These are phyloP conservation scores for Parapristionchus giblindavisi DNA, from an alignment of 2,888 invertebrate species.

Conservation along the genomic window DNA sequence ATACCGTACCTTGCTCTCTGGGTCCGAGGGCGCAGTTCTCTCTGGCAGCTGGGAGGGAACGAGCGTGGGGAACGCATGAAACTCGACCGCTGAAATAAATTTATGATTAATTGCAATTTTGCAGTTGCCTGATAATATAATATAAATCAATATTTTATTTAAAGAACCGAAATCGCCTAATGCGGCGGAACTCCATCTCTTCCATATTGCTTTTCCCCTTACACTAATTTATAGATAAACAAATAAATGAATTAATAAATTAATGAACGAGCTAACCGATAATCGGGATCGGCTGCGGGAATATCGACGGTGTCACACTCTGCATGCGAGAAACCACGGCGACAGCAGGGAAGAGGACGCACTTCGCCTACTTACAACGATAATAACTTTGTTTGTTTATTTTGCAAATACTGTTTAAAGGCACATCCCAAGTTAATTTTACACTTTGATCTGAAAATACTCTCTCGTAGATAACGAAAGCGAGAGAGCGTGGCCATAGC, in stretches of 20 bases:
- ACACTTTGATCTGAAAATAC: no score
- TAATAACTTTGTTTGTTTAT: no score
- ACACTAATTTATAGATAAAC: neutral
- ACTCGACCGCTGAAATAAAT: constrained; percentile 49
- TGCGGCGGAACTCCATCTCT: neutral
- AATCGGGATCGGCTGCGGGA: constrained; percentile 60
- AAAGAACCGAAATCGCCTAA: no score
- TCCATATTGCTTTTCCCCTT: neutral
- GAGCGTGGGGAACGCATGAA: constrained; percentile 59
- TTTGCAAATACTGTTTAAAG: no score
- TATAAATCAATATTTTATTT: no score
- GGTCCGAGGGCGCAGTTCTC: constrained; percentile 56
- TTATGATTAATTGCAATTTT: constrained; percentile 15
- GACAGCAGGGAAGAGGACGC: constrained; percentile 63
- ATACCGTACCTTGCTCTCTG: constrained; percentile 11
- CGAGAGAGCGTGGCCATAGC: no score
- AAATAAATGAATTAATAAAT: neutral
- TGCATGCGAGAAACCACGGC: constrained; percentile 59
- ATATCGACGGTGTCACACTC: constrained; percentile 67
- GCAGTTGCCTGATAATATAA: neutral
- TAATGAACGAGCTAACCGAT: constrained; percentile 42
- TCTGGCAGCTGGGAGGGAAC: constrained; percentile 62
- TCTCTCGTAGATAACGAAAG: no score
- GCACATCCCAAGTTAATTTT: no score
- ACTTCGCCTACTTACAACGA: constrained; percentile 12